These are phyloP conservation scores for Uria lomvia DNA, from an alignment of 2,113 vertebrate species.

Conservation along the genomic window DNA sequence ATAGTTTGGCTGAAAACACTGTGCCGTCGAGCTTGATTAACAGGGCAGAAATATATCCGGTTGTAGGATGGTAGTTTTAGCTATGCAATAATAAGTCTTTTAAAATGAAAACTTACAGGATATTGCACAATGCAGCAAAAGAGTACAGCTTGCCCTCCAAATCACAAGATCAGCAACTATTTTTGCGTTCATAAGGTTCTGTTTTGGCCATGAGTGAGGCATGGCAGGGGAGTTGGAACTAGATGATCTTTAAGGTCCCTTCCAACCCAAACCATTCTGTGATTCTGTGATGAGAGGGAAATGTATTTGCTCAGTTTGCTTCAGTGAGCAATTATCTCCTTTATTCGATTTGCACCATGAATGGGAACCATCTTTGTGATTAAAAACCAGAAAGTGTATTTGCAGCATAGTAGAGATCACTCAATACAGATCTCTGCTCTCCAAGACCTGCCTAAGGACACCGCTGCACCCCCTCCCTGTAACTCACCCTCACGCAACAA, in stretches of 20 bases:
- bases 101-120: conserved; percentile 25
- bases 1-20: not conserved
- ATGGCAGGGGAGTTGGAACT: too few species aligned
- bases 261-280: too few species aligned
- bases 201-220: not conserved
- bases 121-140: not conserved
- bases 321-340: not conserved
- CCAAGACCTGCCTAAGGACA: not conserved
- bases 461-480: not conserved
- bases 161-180: conserved; percentile 31
- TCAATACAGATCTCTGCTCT: not conserved
- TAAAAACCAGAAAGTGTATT: not conserved
- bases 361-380: not conserved
- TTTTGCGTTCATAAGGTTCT: not conserved
- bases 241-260: too few species aligned
- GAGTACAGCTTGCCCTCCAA: not conserved
- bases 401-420: fast-evolving
- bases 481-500: fast-evolving
- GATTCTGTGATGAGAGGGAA: not conserved
- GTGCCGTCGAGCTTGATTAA: not conserved
- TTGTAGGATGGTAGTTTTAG: not conserved
- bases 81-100: not conserved
- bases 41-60: not conserved
- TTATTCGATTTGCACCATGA: not conserved
- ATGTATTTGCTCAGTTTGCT: not conserved